A percentile compares a stretch with the other conserved stretches of the same genome.
These are phyloP conservation scores for Nyleta sp. DNA, from an alignment of 2,888 invertebrate genomes.

Conservation along the genomic window DNA sequence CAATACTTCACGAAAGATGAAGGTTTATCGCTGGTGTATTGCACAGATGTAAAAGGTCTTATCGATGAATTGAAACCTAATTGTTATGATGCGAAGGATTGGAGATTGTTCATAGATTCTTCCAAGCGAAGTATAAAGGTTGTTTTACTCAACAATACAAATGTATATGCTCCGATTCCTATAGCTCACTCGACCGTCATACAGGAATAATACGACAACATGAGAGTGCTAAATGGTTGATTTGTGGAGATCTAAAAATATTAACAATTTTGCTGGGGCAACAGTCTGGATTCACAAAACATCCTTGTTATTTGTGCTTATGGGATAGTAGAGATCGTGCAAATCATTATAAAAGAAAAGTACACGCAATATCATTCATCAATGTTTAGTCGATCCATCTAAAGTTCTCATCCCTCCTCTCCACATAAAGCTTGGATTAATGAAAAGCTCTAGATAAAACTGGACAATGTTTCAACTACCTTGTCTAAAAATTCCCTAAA, in stretches of 20 bases:
- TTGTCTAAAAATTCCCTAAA: constrained; percentile 9
- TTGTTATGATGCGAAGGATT: constrained; percentile 64
- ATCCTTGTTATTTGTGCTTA: constrained; percentile 17
- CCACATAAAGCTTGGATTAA: constrained; percentile 42
- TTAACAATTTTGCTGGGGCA: constrained; percentile 14
- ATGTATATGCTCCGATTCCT: constrained; percentile 51
- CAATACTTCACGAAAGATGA: constrained; percentile 48
- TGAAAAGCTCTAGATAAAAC: constrained; percentile 23
- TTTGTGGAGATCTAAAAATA: constrained; percentile 65
- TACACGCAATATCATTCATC: constrained; percentile 6
- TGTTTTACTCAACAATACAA: constrained; percentile 70
- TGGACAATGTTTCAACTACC: constrained; percentile 8
- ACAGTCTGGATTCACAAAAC: constrained; percentile 50
- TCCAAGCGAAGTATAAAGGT: constrained; percentile 55
- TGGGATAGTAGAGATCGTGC: constrained; percentile 67
- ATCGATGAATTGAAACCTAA: constrained; percentile 39
- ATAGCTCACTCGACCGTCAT: constrained; percentile 69
- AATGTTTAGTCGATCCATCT: constrained; percentile 5
- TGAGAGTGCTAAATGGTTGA: constrained; percentile 39
- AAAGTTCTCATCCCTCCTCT: constrained; percentile 36
- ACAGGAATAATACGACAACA: constrained; percentile 67
- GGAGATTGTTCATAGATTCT: constrained; percentile 55
- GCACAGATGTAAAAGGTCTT: constrained; percentile 44
- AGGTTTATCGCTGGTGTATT: constrained; percentile 45
- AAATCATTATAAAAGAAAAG: constrained; percentile 48